A percentile compares a stretch with the other conserved stretches of the same genome.
phyloP scores from a whole-genome alignment of 2,113 vertebrate species.

The Egretta garzetta region DNA sequence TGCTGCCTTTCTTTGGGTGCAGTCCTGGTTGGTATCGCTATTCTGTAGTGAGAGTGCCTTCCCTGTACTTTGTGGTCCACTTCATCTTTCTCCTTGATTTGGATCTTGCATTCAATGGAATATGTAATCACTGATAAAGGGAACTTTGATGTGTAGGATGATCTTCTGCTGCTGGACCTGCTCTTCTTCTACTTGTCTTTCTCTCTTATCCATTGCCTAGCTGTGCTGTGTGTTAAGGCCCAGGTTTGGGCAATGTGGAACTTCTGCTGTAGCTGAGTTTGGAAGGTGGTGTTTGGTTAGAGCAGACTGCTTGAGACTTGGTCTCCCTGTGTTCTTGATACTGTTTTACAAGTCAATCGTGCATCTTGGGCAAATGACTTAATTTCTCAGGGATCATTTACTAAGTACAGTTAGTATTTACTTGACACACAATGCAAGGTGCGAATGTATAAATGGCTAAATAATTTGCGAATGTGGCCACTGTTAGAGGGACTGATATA shows the following conservation, averaged over 20 bases:
- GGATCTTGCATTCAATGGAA: background rate
- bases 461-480: background rate
- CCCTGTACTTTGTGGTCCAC: background rate
- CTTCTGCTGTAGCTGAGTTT: background rate
- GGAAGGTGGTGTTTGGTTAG: background rate
- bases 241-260: background rate
- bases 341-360: background rate
- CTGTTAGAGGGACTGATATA: background rate
- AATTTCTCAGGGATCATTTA: background rate
- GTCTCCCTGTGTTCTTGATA: background rate
- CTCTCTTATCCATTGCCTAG: background rate
- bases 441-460: background rate
- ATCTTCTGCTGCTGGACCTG: background rate
- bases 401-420: background rate
- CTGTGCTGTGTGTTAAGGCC: background rate
- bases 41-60: too few species aligned
- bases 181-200: background rate
- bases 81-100: background rate
- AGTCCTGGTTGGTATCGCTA: rapidly evolving
- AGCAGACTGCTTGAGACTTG: background rate
- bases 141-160: background rate
- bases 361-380: background rate
- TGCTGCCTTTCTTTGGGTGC: background rate
- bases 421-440: background rate
- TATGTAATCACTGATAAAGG: background rate